Evolutionary conservation across 2,888 invertebrate species (phyloP).

Genomic region (Thumatha senex): DNA sequence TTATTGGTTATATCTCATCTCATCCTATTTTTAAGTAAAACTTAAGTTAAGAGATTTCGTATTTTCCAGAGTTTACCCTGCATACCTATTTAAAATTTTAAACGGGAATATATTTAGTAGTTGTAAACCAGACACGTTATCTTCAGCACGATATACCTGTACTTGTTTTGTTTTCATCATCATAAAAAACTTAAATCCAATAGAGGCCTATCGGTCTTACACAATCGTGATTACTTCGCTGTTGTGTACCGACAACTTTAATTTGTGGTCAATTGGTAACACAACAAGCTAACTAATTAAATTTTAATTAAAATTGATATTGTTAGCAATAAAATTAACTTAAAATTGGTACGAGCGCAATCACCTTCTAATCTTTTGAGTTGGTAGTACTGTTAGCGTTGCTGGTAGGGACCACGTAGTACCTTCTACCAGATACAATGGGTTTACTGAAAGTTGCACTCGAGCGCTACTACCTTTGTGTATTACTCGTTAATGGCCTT

Average conservation of each 20-base stretch:
- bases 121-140: too few species aligned
- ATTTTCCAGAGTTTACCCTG: too few species aligned
- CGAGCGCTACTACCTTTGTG: slow-evolving; percentile 1
- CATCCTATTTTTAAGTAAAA: too few species aligned
- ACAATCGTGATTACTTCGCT: neutral
- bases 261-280: slow-evolving; percentile 19
- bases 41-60: too few species aligned
- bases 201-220: neutral
- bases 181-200: too few species aligned
- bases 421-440: slow-evolving; percentile 9
- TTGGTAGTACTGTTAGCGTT: slow-evolving; percentile 19
- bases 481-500: neutral
- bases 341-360: slow-evolving; percentile 51
- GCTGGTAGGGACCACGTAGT: too few species aligned
- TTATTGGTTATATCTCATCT: too few species aligned
- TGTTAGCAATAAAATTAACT: slow-evolving; percentile 57
- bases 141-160: too few species aligned
- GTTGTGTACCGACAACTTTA: neutral
- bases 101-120: too few species aligned
- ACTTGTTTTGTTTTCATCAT: too few species aligned
- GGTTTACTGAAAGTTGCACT: slow-evolving; percentile 23
- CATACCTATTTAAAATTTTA: too few species aligned
- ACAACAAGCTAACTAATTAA: slow-evolving; percentile 33
- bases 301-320: slow-evolving; percentile 55
- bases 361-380: slow-evolving; percentile 61